Evolutionary conservation across 2,113 vertebrate species (phyloP).

Genomic region (Gymnorhina tibicen): DNA sequence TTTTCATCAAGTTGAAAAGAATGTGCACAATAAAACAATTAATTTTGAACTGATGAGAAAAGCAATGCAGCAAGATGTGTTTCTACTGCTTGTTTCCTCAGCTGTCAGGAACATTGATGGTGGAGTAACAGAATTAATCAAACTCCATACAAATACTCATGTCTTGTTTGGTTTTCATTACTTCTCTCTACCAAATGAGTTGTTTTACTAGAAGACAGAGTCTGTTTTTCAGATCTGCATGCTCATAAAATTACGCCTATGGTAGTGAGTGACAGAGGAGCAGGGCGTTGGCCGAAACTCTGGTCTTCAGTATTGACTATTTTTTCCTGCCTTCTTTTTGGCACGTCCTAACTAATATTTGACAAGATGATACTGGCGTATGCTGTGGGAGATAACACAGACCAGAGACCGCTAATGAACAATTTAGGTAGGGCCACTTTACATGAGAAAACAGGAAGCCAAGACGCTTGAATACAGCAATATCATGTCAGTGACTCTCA

Average conservation of each 20-base stretch:
- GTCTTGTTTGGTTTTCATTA: neutral
- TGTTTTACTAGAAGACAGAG: neutral
- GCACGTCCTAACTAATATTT: neutral
- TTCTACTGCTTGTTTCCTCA: neutral
- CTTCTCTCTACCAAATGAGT: neutral
- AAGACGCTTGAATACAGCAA: neutral
- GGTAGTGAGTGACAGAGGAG: neutral
- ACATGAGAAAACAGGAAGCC: neutral
- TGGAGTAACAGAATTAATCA: neutral
- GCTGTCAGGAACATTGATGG: neutral
- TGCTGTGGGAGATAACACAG: neutral
- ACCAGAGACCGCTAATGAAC: neutral
- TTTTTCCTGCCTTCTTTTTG: neutral
- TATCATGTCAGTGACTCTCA: neutral
- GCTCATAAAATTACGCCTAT: neutral
- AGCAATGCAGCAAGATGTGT: neutral
- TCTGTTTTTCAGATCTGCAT: neutral
- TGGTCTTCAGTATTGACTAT: neutral
- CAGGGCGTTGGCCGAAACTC: neutral
- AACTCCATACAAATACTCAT: neutral
- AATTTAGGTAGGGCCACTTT: neutral
- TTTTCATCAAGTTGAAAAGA: neutral
- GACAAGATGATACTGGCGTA: neutral
- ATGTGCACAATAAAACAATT: neutral
- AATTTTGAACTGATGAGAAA: neutral